Evolutionary conservation across 2,113 vertebrate genomes (phyloP).

Genomic region (Trematocara variabile): DNA sequence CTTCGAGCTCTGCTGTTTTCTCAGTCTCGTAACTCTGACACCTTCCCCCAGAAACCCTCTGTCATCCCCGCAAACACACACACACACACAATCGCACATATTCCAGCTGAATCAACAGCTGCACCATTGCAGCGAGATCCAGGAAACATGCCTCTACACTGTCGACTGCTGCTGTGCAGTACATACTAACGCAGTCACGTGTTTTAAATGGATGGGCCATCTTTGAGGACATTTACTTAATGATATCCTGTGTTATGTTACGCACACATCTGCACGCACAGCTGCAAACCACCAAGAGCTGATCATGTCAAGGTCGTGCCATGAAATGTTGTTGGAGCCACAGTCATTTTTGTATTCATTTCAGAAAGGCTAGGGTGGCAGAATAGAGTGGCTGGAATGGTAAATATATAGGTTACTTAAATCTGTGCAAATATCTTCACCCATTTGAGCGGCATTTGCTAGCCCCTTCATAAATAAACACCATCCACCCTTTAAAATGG

Average conservation of each 20-base stretch:
- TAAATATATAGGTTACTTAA: constrained; percentile 56
- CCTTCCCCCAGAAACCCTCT: not conserved
- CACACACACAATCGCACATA: not conserved
- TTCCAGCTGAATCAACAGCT: constrained; percentile 75
- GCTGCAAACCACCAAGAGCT: constrained; percentile 18
- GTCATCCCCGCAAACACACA: not conserved
- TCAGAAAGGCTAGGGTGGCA: constrained; percentile 17
- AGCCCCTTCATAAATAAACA: constrained; percentile 64
- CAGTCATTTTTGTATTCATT: constrained; percentile 16
- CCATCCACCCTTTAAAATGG: constrained; percentile 58
- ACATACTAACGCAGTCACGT: constrained; percentile 19
- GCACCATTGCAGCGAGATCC: constrained; percentile 33
- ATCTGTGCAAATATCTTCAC: constrained; percentile 60
- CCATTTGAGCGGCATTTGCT: constrained; percentile 58
- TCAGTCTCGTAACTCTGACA: constrained; percentile 5
- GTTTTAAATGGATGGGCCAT: constrained; percentile 13
- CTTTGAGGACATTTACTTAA: constrained; percentile 6
- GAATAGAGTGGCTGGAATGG: not conserved
- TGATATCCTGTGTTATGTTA: constrained; percentile 29
- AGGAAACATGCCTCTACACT: constrained; percentile 59
- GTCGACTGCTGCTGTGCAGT: constrained; percentile 34
- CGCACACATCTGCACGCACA: not conserved
- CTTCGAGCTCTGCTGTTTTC: constrained; percentile 1
- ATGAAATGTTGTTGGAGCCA: constrained; percentile 27
- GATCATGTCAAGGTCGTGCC: constrained; percentile 23